Percentiles rank a stretch among this genome's conserved stretches.
Evolutionary conservation across 2,888 invertebrate species (phyloP).

Genomic region (Micropterix aruncella): DNA sequence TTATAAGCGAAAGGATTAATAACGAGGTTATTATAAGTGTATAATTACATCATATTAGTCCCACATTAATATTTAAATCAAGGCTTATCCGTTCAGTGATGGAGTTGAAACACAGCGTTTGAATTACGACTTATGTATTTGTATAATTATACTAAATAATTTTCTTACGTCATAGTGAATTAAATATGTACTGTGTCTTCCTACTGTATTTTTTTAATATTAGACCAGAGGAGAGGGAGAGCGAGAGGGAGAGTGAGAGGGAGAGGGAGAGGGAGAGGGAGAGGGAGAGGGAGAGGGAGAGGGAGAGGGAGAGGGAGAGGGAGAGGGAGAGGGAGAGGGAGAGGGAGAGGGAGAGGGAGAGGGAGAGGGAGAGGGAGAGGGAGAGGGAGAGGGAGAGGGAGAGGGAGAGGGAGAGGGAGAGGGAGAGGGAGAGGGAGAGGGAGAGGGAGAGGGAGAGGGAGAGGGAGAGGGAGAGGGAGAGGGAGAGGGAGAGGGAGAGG

Average conservation of each 20-base stretch:
- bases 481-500: constrained; percentile 26
- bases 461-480: constrained; percentile 18
- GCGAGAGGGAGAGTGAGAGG: constrained; percentile 2
- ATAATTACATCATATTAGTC: no score
- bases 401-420: constrained; percentile 13
- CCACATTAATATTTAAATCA: no score
- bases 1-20: no score
- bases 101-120: no score
- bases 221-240: not conserved
- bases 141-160: no score
- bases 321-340: constrained; percentile 7
- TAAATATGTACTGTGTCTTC: no score
- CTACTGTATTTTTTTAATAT: no score
- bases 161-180: no score
- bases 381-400: constrained; percentile 3
- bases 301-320: constrained; percentile 7
- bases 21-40: no score
- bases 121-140: no score
- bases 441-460: constrained; percentile 23
- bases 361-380: constrained; percentile 6
- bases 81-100: no score
- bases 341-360: constrained; percentile 4
- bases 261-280: constrained; percentile 3
- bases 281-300: constrained; percentile 1
- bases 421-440: constrained; percentile 25